Conservation (phyloP, 2,797 vertebrate genomes). For the Podarcis lilfordi region DNA sequence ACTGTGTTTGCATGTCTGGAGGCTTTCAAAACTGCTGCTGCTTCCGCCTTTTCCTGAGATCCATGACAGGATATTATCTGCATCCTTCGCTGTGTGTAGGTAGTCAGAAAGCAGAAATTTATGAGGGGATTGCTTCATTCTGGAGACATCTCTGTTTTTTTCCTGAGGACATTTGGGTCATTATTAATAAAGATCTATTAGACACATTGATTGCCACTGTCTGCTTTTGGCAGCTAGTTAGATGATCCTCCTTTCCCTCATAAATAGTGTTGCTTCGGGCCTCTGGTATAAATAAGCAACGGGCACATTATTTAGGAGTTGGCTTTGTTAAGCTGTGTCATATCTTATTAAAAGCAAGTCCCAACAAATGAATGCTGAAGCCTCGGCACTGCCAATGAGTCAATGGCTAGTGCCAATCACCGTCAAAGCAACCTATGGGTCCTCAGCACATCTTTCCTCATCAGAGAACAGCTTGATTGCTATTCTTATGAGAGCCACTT, state of each 20-base stretch:
- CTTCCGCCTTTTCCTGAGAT: background rate
- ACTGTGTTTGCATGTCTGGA: background rate
- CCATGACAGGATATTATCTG: background rate
- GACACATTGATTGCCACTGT: constrained; percentile 25
- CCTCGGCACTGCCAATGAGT: constrained; percentile 48
- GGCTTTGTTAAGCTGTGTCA: constrained; percentile 64
- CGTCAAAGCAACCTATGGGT: constrained; percentile 52
- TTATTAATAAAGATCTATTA: constrained; percentile 24
- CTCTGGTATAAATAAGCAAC: constrained; percentile 41
- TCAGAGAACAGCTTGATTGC: constrained; percentile 52
- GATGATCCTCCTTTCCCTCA: background rate
- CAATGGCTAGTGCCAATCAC: constrained; percentile 56
- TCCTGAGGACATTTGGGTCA: constrained; percentile 11
- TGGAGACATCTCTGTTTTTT: background rate
- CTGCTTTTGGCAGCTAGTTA: constrained; percentile 27
- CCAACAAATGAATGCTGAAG: constrained; percentile 65
- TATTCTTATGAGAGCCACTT: constrained; percentile 43
- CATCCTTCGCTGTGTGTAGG: background rate
- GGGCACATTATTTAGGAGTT: constrained; percentile 42
- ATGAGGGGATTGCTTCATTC: background rate
- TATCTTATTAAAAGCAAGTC: constrained; percentile 64
- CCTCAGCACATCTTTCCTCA: constrained; percentile 53
- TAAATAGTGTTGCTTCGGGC: constrained; percentile 27
- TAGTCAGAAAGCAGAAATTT: background rate
- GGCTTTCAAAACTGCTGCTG: background rate